Percentiles rank a stretch among this genome's conserved stretches.
Evolutionary conservation across 2,888 invertebrate genomes (phyloP).

Genomic region (Dioctria linearis): DNA sequence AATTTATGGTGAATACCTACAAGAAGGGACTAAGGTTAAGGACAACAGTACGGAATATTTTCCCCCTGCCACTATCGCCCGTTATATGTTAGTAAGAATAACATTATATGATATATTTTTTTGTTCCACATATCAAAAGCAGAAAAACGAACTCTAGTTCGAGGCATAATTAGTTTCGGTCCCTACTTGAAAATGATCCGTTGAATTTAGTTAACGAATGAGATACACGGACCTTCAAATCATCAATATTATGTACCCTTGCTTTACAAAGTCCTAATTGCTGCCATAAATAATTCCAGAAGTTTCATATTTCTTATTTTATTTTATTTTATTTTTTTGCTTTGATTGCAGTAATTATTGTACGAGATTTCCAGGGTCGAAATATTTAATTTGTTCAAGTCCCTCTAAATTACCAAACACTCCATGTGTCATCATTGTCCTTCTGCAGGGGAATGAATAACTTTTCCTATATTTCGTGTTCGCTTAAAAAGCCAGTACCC

Average conservation of each 20-base stretch:
- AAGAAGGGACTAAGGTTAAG: no score
- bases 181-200: background rate
- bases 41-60: no score
- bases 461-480: background rate
- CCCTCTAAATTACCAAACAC: slow-evolving; percentile 16
- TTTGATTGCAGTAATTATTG: slow-evolving; percentile 30
- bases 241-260: background rate
- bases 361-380: slow-evolving; percentile 33
- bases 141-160: background rate
- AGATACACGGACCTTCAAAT: background rate
- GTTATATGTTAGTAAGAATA: no score
- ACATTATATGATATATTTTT: background rate
- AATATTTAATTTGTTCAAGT: slow-evolving; percentile 26
- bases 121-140: background rate
- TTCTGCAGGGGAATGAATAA: slow-evolving; percentile 11
- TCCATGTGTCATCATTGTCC: slow-evolving; percentile 7
- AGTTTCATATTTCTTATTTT: slow-evolving; percentile 51
- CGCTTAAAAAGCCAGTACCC: slow-evolving; percentile 39
- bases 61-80: no score
- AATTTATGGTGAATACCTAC: no score
- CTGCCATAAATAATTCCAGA: slow-evolving; percentile 41
- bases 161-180: slow-evolving; percentile 21
- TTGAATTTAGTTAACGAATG: background rate
- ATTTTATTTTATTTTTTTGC: slow-evolving; percentile 28
- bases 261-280: slow-evolving; percentile 39